Evolutionary conservation across 53 echinoderm and acorn worm species (phyloP), one percentile per base, ranked within the genome.

Genomic region (Mesocentrotus franciscanus): DNA sequence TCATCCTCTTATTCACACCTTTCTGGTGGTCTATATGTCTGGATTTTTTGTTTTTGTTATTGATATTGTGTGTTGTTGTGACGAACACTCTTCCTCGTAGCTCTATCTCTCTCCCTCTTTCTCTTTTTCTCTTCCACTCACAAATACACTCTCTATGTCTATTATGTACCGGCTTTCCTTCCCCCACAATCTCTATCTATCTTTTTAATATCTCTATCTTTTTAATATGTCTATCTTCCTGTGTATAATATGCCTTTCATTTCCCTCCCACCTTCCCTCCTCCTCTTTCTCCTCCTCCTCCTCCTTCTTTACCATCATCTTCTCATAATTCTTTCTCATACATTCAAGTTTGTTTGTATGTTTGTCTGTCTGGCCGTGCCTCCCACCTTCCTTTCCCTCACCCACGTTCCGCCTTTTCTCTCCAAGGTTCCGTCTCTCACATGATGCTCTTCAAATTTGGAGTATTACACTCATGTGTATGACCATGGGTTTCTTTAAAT

Each of bases 391-490:
- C 20, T 33, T 81, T 20, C 6, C 42, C 42, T 4, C 76, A 0
- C 76, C 27, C 76, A 12, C 29, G 32, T 81, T 42, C 81, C 5
- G 22, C 33, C 81, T 26, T 22, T 39, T 35, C 92, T 92, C 70
- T 71, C 70, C 24, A 9, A 49, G 29, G 13, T 34, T 35, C 68
- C 24, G 26, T 72, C 34, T 71, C 74, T 92, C 68, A 81, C 81
- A 42, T 22, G 42, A 39, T 42, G 18, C 81, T 81, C 81, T 81
- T 42, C 81, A 81, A 81, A 81, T 81, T 81, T 81, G 42, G 81
- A 81, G 81, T 81, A 42, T 81, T 81, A 81, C 81, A 81, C 81
- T 81, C 81, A 81, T 81, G 81, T 81, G 36, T 42, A 36, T 42
- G 42, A 81, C 81, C 81, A 81, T 81, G 81, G 18, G 20, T 81